Base-by-base conservation (phyloP, 2,797 vertebrate genomes). In the Epinephelus malabaricus region DNA sequence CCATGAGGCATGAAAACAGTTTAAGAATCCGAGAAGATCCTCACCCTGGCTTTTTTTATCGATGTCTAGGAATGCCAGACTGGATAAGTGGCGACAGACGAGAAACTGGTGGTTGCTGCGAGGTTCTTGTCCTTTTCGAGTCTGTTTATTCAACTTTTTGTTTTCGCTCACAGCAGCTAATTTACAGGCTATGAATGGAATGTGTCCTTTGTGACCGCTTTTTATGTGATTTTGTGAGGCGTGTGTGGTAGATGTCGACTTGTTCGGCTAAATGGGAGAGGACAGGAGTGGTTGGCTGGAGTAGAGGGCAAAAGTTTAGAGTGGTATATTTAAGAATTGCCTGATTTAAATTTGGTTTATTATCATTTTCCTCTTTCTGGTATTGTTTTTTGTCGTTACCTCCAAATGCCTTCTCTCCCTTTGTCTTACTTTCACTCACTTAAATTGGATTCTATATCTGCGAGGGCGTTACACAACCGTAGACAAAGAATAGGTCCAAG, bases 41-140 rank as follows among this genome's bases (percentile, higher is more conserved):
- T 69, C 66, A 59, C 23, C 56, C 50, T 54, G 47, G 45, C 58
- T 19, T 47, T 34, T 56, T 60, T 60, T 15, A 58, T 55, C 19
- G 0, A 25, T 21, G 73, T 81, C 38, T 55, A 46, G 69, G 62
- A 85, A 88, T 80, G 78, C 62, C 74, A 81, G 86, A 77, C 78
- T 58, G 76, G 71, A 74, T 88, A 66, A 84, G 77, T 71, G 76
- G 62, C 5, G 53, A 83, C 78, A 75, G 76, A 90, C 56, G 75
- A 74, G 69, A 69, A 63, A 40, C 59, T 65, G 51, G 51, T 71
- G 74, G 82, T 89, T 40, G 38, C 65, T 63, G 64, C 63, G 45
- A 12, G 56, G 75, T 73, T 76, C 72, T 67, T 53, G 23, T 46
- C 27, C 58, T 49, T 55, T 70, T 69, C 25, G 69, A 14, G 40